Evolutionary conservation across 2,113 vertebrate species (phyloP).

Genomic region (Dasyornis broadbenti): DNA sequence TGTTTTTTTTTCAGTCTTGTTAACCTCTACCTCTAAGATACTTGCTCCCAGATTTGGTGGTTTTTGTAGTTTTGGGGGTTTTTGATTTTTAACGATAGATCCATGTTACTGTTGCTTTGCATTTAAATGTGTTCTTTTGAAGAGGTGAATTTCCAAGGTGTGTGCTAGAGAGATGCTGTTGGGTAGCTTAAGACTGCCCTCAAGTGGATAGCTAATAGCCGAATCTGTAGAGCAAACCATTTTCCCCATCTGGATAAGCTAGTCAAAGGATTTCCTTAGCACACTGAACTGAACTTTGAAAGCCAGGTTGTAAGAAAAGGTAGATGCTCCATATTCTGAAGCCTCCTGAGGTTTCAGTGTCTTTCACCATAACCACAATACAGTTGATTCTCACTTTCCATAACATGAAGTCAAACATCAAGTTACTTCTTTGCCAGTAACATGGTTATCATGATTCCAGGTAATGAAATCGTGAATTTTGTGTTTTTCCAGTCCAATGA

Average conservation of each 20-base stretch:
- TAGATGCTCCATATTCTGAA: neutral
- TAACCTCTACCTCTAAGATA: neutral
- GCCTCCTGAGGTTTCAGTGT: neutral
- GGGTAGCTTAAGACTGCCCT: constrained; percentile 28
- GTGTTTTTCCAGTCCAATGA: neutral
- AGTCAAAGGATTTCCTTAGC: neutral
- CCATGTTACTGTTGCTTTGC: neutral
- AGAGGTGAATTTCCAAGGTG: neutral
- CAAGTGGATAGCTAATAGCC: neutral
- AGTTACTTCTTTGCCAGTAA: neutral
- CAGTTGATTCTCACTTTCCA: neutral
- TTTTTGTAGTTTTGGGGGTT: neutral
- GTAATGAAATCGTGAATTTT: neutral
- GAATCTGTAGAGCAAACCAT: neutral
- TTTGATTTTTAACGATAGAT: neutral
- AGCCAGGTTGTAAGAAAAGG: neutral
- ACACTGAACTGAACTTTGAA: neutral
- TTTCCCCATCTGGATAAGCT: neutral
- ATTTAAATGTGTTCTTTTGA: neutral
- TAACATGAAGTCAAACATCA: neutral
- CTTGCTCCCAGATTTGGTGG: neutral
- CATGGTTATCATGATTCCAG: neutral
- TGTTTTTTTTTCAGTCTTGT: neutral
- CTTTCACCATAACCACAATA: neutral
- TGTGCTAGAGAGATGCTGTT: neutral